A percentile compares a stretch with the other conserved stretches of the same genome.
These are phyloP conservation scores for Varroa destructor DNA, from an alignment of 1,140 invertebrate species.

Conservation along the genomic window DNA sequence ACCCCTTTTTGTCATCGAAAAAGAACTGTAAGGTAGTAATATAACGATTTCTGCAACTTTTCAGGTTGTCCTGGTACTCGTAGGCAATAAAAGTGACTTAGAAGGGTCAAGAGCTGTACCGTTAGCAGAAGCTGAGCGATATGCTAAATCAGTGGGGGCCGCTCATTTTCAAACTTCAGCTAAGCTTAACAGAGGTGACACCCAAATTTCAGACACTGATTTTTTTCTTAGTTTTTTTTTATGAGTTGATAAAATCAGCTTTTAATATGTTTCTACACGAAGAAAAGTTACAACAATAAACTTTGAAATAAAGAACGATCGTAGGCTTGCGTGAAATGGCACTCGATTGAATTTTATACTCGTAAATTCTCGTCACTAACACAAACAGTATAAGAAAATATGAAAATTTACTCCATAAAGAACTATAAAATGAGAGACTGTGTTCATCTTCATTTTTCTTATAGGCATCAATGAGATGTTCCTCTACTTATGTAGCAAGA, in stretches of 20 bases:
- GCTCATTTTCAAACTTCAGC: constrained; percentile 87
- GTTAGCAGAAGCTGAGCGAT: constrained; percentile 72
- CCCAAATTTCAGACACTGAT: neutral
- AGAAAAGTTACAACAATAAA: too few relatives aligned
- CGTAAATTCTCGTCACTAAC: too few relatives aligned
- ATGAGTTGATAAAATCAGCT: too few relatives aligned
- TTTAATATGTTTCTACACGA: too few relatives aligned
- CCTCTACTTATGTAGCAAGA: constrained; percentile 34
- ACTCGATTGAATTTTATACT: too few relatives aligned
- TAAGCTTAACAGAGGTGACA: constrained; percentile 65
- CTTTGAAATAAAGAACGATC: too few relatives aligned
- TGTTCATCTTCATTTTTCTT: constrained; percentile 26
- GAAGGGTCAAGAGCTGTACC: constrained; percentile 74
- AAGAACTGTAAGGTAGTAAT: neutral
- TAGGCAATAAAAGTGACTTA: constrained; percentile 94
- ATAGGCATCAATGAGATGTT: constrained; percentile 41
- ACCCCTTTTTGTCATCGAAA: neutral
- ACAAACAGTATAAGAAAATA: too few relatives aligned
- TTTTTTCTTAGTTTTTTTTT: too few relatives aligned
- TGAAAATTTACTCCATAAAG: too few relatives aligned
- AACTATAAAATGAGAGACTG: too few relatives aligned
- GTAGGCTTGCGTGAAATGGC: neutral
- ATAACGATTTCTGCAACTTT: neutral
- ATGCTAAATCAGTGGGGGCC: constrained; percentile 69
- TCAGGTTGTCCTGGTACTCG: constrained; percentile 56